A percentile compares a stretch with the other conserved stretches of the same genome.
Evolutionary conservation across 1,140 invertebrate genomes (phyloP).

Genomic region (Lucilia sericata): DNA sequence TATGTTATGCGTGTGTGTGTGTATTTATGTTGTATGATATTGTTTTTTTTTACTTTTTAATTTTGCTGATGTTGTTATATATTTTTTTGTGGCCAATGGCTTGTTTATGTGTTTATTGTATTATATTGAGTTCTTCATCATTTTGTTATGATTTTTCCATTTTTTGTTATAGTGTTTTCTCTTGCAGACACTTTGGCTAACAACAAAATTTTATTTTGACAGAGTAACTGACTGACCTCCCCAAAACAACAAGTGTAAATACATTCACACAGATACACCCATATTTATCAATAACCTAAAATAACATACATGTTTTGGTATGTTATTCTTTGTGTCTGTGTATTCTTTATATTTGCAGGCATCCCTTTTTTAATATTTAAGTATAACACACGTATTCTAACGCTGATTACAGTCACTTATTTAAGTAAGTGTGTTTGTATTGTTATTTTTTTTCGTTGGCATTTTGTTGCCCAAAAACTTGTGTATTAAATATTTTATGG

Average conservation of each 20-base stretch:
- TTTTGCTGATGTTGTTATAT: not conserved
- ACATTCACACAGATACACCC: not conserved
- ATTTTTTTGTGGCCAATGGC: not conserved
- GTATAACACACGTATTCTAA: not conserved
- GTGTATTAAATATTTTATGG: not conserved
- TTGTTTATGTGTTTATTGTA: constrained; percentile 10
- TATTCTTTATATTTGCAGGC: too few species aligned
- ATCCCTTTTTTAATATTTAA: not conserved
- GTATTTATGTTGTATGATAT: not conserved
- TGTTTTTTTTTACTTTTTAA: not conserved
- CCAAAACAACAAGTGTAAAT: not conserved
- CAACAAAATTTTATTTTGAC: not conserved
- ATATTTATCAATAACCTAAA: too few species aligned
- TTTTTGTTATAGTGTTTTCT: not conserved
- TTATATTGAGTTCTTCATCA: not conserved
- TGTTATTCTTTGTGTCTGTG: too few species aligned
- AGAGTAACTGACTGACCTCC: not conserved
- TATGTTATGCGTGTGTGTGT: not conserved
- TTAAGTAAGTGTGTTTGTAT: not conserved
- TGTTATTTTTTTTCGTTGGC: not conserved
- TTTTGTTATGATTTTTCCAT: constrained; percentile 8
- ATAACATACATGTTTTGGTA: too few species aligned
- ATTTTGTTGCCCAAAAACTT: too few species aligned
- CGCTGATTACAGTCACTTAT: not conserved
- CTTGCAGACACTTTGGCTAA: not conserved